Evolutionary conservation across 2,797 vertebrate species (phyloP).

Genomic region (Rhadinocentrus ornatus): DNA sequence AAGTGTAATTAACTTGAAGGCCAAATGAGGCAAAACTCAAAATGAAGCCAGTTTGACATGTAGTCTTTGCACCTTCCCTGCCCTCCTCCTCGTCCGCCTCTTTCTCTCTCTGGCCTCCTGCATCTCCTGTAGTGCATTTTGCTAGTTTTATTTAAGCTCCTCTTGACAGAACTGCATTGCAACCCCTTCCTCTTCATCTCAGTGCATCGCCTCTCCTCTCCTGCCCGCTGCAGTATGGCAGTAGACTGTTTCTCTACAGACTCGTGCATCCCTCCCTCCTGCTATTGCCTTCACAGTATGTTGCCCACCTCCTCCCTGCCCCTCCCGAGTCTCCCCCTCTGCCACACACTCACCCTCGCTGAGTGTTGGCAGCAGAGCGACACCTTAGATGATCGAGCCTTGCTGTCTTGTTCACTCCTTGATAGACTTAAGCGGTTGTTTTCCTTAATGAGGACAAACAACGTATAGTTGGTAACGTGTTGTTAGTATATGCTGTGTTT

Average conservation of each 20-base stretch:
- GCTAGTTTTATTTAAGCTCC: conserved; percentile 80
- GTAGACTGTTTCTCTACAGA: conserved; percentile 70
- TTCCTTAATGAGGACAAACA: conserved; percentile 81
- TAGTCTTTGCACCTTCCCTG: conserved; percentile 83
- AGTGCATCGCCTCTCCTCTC: conserved; percentile 80
- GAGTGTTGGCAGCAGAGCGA: conserved; percentile 83
- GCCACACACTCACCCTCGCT: conserved; percentile 76
- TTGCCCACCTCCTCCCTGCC: conserved; percentile 56
- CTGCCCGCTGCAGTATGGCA: conserved; percentile 81
- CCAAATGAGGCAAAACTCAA: conserved; percentile 39
- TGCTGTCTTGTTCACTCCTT: conserved; percentile 80
- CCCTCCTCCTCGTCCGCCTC: conserved; percentile 47
- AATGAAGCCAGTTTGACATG: conserved; percentile 85
- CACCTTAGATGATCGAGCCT: conserved; percentile 74
- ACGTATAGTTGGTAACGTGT: conserved; percentile 72
- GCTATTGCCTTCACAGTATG: conserved; percentile 84
- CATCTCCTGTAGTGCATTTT: conserved; percentile 85
- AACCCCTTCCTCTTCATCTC: conserved; percentile 74
- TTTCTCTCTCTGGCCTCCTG: conserved; percentile 74
- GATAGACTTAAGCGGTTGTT: conserved; percentile 78
- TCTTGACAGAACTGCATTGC: conserved; percentile 83
- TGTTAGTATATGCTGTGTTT: conserved; percentile 86
- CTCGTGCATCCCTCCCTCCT: conserved; percentile 80
- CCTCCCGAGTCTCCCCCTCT: conserved; percentile 65
- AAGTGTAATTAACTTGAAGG: conserved; percentile 27